Conservation (phyloP, 2,113 vertebrate genomes). For the Atlantisia rogersi region DNA sequence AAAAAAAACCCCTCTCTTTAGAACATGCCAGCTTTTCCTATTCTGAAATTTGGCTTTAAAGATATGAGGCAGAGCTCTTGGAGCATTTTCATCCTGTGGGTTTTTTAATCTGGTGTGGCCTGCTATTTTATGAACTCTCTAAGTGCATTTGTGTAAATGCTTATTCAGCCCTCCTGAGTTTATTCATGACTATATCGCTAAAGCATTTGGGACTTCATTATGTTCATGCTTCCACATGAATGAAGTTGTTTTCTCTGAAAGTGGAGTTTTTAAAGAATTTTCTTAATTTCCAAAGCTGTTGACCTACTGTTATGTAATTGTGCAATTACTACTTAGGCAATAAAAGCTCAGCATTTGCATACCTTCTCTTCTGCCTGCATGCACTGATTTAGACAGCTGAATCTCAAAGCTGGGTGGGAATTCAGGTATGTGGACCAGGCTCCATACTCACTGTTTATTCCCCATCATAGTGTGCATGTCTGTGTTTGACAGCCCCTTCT, state of each 20-base stretch:
- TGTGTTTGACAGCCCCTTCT: neutral
- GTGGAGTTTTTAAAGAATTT: constrained; percentile 7
- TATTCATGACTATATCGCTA: constrained; percentile 26
- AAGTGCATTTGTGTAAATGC: constrained; percentile 43
- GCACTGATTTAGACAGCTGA: neutral
- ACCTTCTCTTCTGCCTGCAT: fast-evolving
- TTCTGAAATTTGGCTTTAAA: neutral
- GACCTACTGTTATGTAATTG: neutral
- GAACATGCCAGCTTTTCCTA: neutral
- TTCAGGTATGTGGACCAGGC: neutral
- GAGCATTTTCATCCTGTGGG: neutral
- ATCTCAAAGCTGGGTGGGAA: neutral
- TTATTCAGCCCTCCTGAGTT: constrained; percentile 43
- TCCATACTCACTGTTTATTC: neutral
- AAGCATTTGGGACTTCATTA: constrained; percentile 52
- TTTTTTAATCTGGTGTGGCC: neutral
- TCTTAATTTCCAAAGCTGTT: constrained; percentile 18
- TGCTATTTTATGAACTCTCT: constrained; percentile 13
- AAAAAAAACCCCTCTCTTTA: neutral
- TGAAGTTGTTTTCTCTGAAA: constrained; percentile 33
- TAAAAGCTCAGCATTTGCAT: neutral
- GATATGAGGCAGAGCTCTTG: neutral
- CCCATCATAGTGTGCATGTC: neutral
- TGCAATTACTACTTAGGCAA: neutral
- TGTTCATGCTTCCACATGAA: constrained; percentile 35